Base-by-base conservation (phyloP, 2,888 invertebrate species). In the Papilio demoleus region DNA sequence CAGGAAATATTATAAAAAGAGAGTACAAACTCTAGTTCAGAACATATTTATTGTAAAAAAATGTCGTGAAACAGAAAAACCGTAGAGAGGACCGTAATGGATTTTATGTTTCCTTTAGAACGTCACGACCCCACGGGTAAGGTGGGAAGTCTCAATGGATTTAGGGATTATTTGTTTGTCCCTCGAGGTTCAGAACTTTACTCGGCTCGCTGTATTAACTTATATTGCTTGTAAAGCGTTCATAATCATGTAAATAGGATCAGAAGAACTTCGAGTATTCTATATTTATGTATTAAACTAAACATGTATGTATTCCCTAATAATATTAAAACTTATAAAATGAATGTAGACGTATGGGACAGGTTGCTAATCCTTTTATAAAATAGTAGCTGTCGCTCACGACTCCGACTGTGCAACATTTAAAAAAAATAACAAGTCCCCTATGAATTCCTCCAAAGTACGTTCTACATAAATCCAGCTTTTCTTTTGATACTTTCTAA, bases 131-230 rank as follows among this genome's bases (percentile, higher is more conserved):
- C 72, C 71, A 67, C 68, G 67, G 73, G 70, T 74, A 72, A 72
- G 73, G 71, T 69, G 71, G 66, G 71, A 64, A 71, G 70, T 79
- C 83, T 81, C 72, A 74, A 79, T 80, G 86, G 86, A 85, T 87
- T 86, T 85, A 83, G 76, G 85, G 86, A 87, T 87, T 88, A 87
- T 81, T 78, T 79, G 79, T 80, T 79, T 81, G 84, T 85, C 85
- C 83, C 81, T 76, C 75, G 80, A 82, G 86, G 82, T 83, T 83
- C 75, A 75, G 78, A 88, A 88, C 81, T 88, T 88, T 77, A 76
- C 76, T 76, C 74, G 70, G 73, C 70, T 76, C 75, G 75, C 75
- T 76, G 77, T 75, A 76, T 80, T 79, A 84, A 82, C 81, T 81
- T 82, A 79, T 82, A 81, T 82, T 79, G 80, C 77, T 76, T 75